Evolutionary conservation across 2,113 vertebrate genomes (phyloP).

Genomic region (Paradoxurus hermaphroditus): DNA sequence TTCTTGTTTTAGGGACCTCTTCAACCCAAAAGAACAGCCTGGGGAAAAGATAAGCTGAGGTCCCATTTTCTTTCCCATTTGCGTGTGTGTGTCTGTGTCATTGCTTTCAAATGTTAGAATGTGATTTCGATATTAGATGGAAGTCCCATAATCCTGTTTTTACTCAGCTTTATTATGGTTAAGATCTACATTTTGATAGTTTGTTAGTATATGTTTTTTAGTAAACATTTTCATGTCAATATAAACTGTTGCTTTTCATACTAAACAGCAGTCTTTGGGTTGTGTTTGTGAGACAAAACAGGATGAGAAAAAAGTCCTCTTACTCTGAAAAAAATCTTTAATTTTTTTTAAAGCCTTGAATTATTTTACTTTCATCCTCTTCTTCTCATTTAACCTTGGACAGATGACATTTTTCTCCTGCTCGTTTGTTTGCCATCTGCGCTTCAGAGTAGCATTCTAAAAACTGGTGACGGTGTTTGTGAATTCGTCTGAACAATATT

Average conservation of each 20-base stretch:
- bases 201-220: conserved; percentile 6
- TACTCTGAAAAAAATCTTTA: neutral
- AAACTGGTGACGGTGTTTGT: neutral
- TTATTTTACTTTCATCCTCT: neutral
- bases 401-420: neutral
- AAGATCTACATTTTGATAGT: neutral
- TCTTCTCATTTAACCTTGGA: conserved; percentile 43
- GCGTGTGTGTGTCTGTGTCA: neutral
- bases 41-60: neutral
- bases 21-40: neutral
- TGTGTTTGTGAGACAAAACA: conserved; percentile 13
- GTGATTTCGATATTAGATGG: neutral
- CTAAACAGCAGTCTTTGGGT: neutral
- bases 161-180: neutral
- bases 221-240: neutral
- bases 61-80: conserved; percentile 22
- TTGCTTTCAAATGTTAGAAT: neutral
- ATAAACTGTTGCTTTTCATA: conserved; percentile 11
- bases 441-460: neutral
- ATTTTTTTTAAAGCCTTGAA: neutral
- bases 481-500: neutral
- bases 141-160: neutral
- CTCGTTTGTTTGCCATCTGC: neutral
- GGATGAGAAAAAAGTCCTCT: neutral
- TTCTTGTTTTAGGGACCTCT: neutral